Evolutionary conservation across 2,113 vertebrate species (phyloP).

Genomic region (Nyctereutes procyonoides): DNA sequence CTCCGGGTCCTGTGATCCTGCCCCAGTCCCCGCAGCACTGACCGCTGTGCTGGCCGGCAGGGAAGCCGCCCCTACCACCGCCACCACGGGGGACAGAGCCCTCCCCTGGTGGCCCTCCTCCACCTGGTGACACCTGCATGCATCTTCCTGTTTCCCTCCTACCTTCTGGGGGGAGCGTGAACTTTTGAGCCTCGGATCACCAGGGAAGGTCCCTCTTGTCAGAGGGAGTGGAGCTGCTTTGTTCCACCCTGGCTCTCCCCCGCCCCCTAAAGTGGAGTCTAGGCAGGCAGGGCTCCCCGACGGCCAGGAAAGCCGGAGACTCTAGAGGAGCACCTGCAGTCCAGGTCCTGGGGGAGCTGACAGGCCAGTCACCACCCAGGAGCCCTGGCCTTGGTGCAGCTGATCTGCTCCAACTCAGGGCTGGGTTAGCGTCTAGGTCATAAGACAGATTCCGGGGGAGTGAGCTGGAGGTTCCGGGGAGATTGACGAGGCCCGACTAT

Average conservation of each 20-base stretch:
- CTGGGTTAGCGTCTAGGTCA: background rate
- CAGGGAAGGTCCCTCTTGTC: background rate
- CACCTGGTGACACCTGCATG: background rate
- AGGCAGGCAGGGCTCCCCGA: background rate
- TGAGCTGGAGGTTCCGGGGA: background rate
- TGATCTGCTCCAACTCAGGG: background rate
- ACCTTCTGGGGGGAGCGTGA: background rate
- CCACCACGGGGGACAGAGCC: background rate
- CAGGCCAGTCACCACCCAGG: background rate
- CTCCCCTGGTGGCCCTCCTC: background rate
- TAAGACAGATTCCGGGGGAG: background rate
- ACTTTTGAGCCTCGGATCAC: background rate
- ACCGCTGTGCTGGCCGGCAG: background rate
- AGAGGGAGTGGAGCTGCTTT: background rate
- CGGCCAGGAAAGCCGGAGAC: background rate
- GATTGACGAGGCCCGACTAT: background rate
- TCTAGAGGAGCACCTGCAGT: background rate
- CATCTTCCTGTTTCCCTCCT: background rate
- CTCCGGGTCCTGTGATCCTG: accelerated
- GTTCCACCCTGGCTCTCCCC: accelerated
- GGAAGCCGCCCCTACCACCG: background rate
- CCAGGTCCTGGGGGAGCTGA: accelerated
- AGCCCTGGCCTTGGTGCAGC: background rate
- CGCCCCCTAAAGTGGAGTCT: background rate
- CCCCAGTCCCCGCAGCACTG: accelerated